Evolutionary conservation across 2,888 invertebrate species (phyloP).

Genomic region (Hypolimnas misippus): DNA sequence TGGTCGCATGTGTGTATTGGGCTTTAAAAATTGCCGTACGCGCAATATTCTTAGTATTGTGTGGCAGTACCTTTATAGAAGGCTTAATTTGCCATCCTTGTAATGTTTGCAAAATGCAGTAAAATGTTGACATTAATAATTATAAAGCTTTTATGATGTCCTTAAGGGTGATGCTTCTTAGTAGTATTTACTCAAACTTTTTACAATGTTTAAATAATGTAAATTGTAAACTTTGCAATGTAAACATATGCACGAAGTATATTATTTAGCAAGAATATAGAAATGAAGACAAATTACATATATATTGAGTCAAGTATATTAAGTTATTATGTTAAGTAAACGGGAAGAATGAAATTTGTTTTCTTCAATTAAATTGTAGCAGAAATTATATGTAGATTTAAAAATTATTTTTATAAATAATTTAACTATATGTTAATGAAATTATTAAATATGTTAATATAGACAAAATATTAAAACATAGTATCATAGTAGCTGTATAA

Average conservation of each 20-base stretch:
- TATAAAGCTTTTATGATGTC: constrained; percentile 32
- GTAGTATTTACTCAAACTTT: constrained; percentile 21
- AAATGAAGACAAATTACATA: neutral
- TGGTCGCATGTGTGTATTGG: too few relatives aligned
- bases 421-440: too few relatives aligned
- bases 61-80: neutral
- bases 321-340: neutral
- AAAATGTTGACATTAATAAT: constrained; percentile 29
- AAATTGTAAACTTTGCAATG: constrained; percentile 5
- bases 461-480: too few relatives aligned
- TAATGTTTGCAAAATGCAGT: constrained; percentile 24
- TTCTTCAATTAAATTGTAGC: neutral
- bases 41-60: neutral
- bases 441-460: too few relatives aligned
- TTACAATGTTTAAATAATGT: constrained; percentile 9
- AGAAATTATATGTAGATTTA: too few relatives aligned
- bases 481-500: too few relatives aligned
- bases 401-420: too few relatives aligned
- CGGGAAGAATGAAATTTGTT: neutral
- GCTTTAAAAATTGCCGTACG: too few relatives aligned
- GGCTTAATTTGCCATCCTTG: constrained; percentile 29
- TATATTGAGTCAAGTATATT: neutral
- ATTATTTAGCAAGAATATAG: neutral
- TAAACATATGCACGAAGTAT: neutral
- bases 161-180: constrained; percentile 32